Conservation (phyloP, 2,113 vertebrate genomes). For the Enhydra lutris region DNA sequence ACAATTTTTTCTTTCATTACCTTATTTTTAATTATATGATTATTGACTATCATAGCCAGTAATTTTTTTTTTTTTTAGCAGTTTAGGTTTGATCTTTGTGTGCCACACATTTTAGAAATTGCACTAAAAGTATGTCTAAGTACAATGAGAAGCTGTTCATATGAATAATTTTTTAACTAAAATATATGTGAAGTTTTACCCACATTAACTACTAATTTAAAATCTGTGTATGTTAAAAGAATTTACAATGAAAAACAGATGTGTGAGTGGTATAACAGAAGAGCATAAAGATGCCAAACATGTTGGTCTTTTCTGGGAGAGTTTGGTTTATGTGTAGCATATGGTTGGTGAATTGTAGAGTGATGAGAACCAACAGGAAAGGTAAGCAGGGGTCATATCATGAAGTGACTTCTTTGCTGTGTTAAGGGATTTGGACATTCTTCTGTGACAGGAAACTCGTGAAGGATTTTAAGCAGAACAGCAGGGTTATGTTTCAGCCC, state of each 20-base stretch:
- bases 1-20: background rate
- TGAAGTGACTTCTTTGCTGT: background rate
- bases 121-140: background rate
- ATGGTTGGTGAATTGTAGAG: background rate
- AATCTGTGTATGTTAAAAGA: background rate
- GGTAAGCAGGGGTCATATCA: background rate
- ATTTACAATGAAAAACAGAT: background rate
- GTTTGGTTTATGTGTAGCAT: background rate
- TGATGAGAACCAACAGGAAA: background rate
- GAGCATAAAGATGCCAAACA: background rate
- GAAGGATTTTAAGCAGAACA: background rate
- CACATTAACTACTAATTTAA: background rate
- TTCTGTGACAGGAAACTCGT: background rate
- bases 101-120: background rate
- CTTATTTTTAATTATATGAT: background rate
- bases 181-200: background rate
- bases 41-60: background rate
- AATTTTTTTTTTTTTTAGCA: background rate
- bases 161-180: background rate
- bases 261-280: background rate
- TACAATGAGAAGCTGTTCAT: background rate
- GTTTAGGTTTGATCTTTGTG: conserved; percentile 1
- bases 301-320: background rate
- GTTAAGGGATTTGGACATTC: background rate
- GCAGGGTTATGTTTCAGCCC: background rate